Evolutionary conservation across 1,140 invertebrate genomes (phyloP).

Genomic region (Bombus cullumanus): DNA sequence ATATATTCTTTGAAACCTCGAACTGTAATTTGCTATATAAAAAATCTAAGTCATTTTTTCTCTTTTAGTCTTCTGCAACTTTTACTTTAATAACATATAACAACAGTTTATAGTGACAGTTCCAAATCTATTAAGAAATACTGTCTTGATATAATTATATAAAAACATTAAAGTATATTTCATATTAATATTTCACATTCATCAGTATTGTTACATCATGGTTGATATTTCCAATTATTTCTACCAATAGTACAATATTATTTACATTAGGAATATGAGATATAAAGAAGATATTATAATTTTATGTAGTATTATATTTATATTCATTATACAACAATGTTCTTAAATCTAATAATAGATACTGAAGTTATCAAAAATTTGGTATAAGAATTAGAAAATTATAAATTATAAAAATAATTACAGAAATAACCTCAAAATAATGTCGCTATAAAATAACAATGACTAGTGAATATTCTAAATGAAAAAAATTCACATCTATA

Average conservation of each 20-base stretch:
- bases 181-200: background rate
- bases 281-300: background rate
- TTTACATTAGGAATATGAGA: background rate
- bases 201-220: background rate
- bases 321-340: background rate
- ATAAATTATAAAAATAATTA: background rate
- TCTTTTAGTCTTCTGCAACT: background rate
- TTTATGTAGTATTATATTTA: background rate
- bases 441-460: no score
- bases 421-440: background rate
- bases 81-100: no score
- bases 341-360: background rate
- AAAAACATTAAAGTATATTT: background rate
- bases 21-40: slow-evolving; percentile 89
- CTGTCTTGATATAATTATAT: background rate
- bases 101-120: background rate
- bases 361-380: background rate
- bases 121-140: background rate
- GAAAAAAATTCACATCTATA: background rate
- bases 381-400: background rate
- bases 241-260: background rate
- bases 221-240: background rate
- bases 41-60: background rate
- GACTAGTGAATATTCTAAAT: background rate
- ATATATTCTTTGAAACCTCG: slow-evolving; percentile 94